Evolutionary conservation across 2,113 vertebrate species (phyloP), one percentile per base, ranked within the genome.

Genomic region (Pseudonaja textilis): DNA sequence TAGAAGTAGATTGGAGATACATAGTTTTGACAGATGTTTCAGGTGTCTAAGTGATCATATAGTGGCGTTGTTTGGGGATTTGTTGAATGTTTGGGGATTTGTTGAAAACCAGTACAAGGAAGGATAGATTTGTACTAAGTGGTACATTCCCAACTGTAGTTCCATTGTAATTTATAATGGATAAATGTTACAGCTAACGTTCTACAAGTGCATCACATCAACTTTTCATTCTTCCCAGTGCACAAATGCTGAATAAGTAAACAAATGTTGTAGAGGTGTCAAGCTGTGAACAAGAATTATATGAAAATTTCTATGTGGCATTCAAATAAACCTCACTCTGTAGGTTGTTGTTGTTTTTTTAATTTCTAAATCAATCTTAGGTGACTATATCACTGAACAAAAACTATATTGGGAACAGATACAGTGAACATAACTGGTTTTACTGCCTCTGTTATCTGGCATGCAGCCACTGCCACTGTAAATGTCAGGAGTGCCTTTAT

Each of bases 401-500:
- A 47, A 85, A 34, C 59, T 88, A 26, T 42, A 57, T 54, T 34
- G 64, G 86, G 47, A 61, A n/a, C 29, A 64, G n/a, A 42, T 8
- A 88, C 14, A 25, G 1, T 0, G 86, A 88, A 92, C 12, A 88
- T n/a, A 92, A 88, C 57, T 64, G 91, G 85, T 88, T 92, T 87
- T 69, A 42, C 56, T 92, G 56, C 57, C 85, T 87, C n/a, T 54
- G 6, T 64, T 39, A 39, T 87, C 81, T 22, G 39, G 86, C 23
- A 69, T 11, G n/a, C 85, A 54, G 59, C 56, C 86, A 88, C 26
- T 18, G 86, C 4, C n/a, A 25, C 56, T 69, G 91, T 69, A 92
- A 92, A 92, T 87, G 85, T 88, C 91, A 92, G 47, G 57, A 88
- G 59, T 88, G n/a, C 61, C 57, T 54, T 47, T 34, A 25, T 88